Evolutionary conservation across 2,888 invertebrate genomes (phyloP).

Genomic region (Scrobipalpa costella): DNA sequence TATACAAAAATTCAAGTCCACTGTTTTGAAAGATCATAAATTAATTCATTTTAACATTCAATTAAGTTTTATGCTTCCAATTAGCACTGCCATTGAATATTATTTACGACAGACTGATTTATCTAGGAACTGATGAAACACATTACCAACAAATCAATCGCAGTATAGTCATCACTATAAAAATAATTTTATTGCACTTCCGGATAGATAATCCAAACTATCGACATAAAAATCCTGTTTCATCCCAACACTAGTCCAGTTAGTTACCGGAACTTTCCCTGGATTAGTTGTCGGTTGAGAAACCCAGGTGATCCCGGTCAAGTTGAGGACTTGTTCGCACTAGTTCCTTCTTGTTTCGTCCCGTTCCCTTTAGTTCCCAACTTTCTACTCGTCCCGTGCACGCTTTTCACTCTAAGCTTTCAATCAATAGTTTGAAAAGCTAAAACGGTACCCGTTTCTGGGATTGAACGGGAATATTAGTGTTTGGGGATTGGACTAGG

Average conservation of each 20-base stretch:
- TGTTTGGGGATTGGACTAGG: neutral
- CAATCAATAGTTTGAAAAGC: slow-evolving; percentile 23
- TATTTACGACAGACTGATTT: too few relatives aligned
- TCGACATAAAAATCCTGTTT: too few relatives aligned
- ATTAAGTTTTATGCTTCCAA: too few relatives aligned
- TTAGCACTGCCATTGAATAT: too few relatives aligned
- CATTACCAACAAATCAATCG: neutral
- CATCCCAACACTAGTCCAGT: slow-evolving; percentile 26
- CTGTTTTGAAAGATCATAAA: too few relatives aligned
- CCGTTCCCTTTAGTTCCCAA: slow-evolving; percentile 29
- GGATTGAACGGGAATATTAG: slow-evolving; percentile 9
- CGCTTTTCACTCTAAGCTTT: slow-evolving; percentile 31
- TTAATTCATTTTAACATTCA: too few relatives aligned
- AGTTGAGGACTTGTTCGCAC: slow-evolving; percentile 41
- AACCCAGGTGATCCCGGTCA: slow-evolving; percentile 51
- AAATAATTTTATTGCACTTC: neutral
- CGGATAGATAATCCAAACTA: too few relatives aligned
- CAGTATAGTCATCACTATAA: too few relatives aligned
- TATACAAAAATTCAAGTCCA: too few relatives aligned
- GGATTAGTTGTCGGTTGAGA: slow-evolving; percentile 48
- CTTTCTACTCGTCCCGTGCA: slow-evolving; percentile 47
- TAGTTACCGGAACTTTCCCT: slow-evolving; percentile 53
- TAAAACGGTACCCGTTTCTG: neutral
- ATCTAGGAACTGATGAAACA: too few relatives aligned
- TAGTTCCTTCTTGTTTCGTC: slow-evolving; percentile 35